Base-by-base conservation (phyloP, 2,113 vertebrate genomes). In the Hipposideros armiger region DNA sequence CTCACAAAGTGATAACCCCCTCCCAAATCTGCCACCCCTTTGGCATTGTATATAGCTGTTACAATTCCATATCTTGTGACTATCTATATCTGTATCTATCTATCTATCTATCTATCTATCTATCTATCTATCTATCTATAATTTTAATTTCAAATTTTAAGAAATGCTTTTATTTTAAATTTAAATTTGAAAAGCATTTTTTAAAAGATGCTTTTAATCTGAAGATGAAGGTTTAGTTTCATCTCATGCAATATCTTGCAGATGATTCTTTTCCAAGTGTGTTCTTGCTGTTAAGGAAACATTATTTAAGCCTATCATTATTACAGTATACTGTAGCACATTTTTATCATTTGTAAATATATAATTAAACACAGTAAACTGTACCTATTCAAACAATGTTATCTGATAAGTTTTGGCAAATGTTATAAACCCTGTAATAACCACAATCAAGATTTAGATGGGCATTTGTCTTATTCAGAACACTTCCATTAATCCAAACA, bases 151-250 rank as follows among this genome's bases (percentile, higher is more conserved):
- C 36, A 36, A 36, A 36, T 36, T 36, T 36, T 36, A 36, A 36
- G 36, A 36, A 36, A 36, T 36, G 36, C 36, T 36, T 36, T 36
- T n/a, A n/a, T 36, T 36, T 36, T 36, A 36, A 36, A 36, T 36
- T 36, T 36, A 36, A 36, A 36, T 36, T 36, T 36, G 36, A 36
- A 36, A 36, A 36, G 36, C 36, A 36, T 36, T 36, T 36, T 36
- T 96, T 81, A 4, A 47, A 64, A 26, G 84, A 81, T 96, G 0
- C 0, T 66, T 98, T 96, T 97, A 95, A 97, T 97, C 95, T 88
- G 87, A 67, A 54, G 95, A 89, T 83, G 77, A 84, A 97, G 96
- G 86, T 91, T 95, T 85, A 93, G 76, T 76, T 90, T 91, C 94
- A 24, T 32, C 30, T 90, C 0, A 0, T 52, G 93, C 56, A 80